Base-by-base conservation (phyloP, 92 coral and sea anemone genomes). In the Blastomussa wellsi region DNA sequence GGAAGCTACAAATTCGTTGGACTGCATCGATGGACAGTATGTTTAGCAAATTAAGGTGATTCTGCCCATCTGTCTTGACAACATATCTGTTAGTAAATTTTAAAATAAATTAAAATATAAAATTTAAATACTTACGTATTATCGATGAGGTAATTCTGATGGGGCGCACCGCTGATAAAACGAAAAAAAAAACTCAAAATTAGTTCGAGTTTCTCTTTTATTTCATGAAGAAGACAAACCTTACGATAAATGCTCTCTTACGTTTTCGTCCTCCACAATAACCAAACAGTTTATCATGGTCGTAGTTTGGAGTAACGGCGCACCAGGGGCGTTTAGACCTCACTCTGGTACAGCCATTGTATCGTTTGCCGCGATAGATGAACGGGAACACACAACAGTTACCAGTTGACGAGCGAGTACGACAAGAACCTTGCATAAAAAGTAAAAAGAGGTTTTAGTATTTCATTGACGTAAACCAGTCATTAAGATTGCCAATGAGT, bases 381-480 rank as follows among this genome's bases (percentile, higher is more conserved):
- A 85, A 85, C 26, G 88, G 88, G 84, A 85, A 85, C 16, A 85
- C 66, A 26, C 88, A 85, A 59, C 84, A 85, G 82, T 77, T 78
- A 2, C 83, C 83, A 67, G 82, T 77, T 33, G 88, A 72, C 36
- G 88, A 72, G 7, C 88, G 84, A 5, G 36, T 20, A 15, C 87
- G 87, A 62, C 81, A 74, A 17, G 66, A 83, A 74, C 87, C 87
- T 83, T n/a, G 26, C 22, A 38, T 26, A 29, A 0, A 59, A n/a
- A 39, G 7, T 7, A 31, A 19, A 69, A 49, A 72, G 19, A 36
- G 4, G 26, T 26, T 24, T 26, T 38, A 10, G 0, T 36, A 11
- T 59, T 59, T 6, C 11, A 8, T n/a, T 24, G 29, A 10, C 4
- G 29, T 57, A 57, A 5, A 57, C 29, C 28, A 60, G 44, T 4